Conservation (phyloP, 2,888 invertebrate species). For the Zygogramma bicolorata region DNA sequence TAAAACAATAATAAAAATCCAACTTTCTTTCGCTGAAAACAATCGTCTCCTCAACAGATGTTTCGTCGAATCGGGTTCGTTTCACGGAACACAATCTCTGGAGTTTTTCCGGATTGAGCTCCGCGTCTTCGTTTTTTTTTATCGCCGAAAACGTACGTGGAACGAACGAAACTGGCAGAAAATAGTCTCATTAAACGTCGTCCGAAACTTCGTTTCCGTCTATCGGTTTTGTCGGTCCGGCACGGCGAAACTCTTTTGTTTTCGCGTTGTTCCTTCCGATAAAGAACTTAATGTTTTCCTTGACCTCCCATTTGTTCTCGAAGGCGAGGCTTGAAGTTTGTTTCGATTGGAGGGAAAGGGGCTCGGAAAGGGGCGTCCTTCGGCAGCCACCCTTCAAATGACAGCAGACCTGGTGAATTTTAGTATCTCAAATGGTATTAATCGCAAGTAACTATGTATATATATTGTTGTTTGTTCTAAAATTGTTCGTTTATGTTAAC, state of each 20-base stretch:
- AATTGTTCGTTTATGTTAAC: too few relatives aligned
- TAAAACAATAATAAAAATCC: too few relatives aligned
- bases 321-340: neutral
- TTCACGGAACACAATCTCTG: neutral
- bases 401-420: too few relatives aligned
- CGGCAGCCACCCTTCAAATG: too few relatives aligned
- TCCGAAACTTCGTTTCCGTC: conserved; percentile 32
- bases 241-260: conserved; percentile 22
- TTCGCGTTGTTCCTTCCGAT: conserved; percentile 19
- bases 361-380: too few relatives aligned
- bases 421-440: too few relatives aligned
- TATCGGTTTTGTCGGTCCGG: conserved; percentile 21
- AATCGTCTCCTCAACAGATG: too few relatives aligned
- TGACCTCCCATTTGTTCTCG: conserved; percentile 18
- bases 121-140: neutral
- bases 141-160: neutral
- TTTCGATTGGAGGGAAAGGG: neutral
- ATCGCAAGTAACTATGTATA: too few relatives aligned
- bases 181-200: conserved; percentile 40
- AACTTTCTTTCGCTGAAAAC: too few relatives aligned
- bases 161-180: conserved; percentile 31
- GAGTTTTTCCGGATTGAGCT: conserved; percentile 1
- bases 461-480: too few relatives aligned
- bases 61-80: neutral
- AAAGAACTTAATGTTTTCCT: conserved; percentile 24